Evolutionary conservation across 2,888 invertebrate species (phyloP), one percentile per base, ranked within the genome.

Genomic region (Dicycla oo): DNA sequence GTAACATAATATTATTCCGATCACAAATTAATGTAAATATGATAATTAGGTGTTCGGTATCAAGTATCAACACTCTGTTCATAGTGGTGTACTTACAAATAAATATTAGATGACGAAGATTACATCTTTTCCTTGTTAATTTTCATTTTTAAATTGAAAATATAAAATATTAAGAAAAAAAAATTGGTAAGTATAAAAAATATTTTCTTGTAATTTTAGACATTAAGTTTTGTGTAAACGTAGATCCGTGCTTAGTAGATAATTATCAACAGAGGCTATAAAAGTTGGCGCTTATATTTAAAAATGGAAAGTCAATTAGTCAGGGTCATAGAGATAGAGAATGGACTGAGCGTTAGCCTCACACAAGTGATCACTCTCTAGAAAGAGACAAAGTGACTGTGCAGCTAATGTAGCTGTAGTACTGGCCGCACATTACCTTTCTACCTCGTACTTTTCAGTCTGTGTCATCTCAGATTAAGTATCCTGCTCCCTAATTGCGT

Each of bases 11-110:
- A 70, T 58, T 58, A 66, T 69, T 64, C 73, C 69, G 69, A 67
- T 84, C 68, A 78, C 56, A 82, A 80, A 83, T 77, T 73, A 87
- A 84, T 91, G 91, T 91, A 91, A 87, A 91, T 91, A 91, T 83
- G 62, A 81, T 79, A 67, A 69, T 34, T 81, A 75, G 72, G 78
- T 75, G 79, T 73, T 78, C 69, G 61, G 79, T 70, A 76, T 73
- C 45, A 75, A 83, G 65, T 82, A 75, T 85, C 81, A 85, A 85
- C 78, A 86, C 86, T 90, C 86, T 92, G 91, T 93, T 93, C 82
- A 93, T 92, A 93, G 91, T 87, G 91, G 86, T 91, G 87, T 91
- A 91, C 80, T 83, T 87, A 87, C 67, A 86, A 82, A 81, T 87
- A 87, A 89, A 89, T 88, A 87, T 86, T 91, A 90, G 88, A 88